phyloP scores from a whole-genome alignment of 2,113 vertebrate species.

The Pristiophorus japonicus region DNA sequence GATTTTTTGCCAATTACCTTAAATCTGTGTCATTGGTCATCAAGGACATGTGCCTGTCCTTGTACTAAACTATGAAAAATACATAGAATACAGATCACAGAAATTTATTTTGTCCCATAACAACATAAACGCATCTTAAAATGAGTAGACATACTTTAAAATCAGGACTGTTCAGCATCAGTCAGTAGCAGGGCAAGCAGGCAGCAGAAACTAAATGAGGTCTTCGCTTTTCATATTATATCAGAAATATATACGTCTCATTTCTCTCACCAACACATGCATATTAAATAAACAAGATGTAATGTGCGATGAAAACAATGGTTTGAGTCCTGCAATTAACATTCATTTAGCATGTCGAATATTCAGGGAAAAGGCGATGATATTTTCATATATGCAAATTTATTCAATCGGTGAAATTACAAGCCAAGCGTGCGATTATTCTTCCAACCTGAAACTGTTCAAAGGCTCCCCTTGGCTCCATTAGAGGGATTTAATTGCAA shows the following conservation, averaged over 20 bases:
- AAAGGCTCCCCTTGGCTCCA: background rate
- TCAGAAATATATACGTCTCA: background rate
- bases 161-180: background rate
- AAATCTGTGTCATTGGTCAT: too few relatives aligned
- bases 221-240: background rate
- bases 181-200: background rate
- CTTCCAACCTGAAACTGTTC: constrained; percentile 9
- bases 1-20: too few relatives aligned
- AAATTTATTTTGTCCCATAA: background rate
- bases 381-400: constrained; percentile 19
- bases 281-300: background rate
- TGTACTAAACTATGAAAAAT: too few relatives aligned
- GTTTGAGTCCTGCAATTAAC: background rate
- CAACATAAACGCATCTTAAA: background rate
- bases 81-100: too few relatives aligned
- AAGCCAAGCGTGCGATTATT: background rate
- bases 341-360: background rate
- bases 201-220: background rate
- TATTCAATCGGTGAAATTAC: constrained; percentile 7
- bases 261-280: background rate
- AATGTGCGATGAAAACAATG: background rate
- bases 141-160: background rate
- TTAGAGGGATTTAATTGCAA: constrained; percentile 6
- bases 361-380: background rate
- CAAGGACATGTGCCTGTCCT: too few relatives aligned